phyloP scores from a whole-genome alignment of 2,113 vertebrate species.

The Saccopteryx bilineata region DNA sequence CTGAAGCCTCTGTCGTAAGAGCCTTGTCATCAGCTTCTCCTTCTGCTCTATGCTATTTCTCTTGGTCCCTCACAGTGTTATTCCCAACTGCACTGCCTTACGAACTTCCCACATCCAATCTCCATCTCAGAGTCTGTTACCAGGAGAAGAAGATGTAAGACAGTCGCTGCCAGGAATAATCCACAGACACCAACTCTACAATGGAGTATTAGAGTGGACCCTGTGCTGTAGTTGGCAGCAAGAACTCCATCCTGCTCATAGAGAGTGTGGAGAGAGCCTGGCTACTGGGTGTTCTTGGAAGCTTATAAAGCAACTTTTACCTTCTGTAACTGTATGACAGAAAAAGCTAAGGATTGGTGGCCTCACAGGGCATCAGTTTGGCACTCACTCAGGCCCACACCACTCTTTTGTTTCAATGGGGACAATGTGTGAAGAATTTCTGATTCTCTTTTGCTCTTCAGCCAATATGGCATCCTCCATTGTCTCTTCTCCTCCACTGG shows the following conservation, averaged over 20 bases:
- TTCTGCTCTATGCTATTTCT: not conserved
- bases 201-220: not conserved
- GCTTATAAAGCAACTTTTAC: not conserved
- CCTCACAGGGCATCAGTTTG: not conserved
- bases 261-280: not conserved
- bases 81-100: not conserved
- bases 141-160: not conserved
- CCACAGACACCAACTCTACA: not conserved
- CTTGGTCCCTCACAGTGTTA: not conserved
- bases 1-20: not conserved
- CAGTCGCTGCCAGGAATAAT: not conserved
- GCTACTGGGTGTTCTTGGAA: not conserved
- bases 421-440: too few relatives aligned
- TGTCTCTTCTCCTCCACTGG: not conserved
- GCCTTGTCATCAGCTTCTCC: too few relatives aligned
- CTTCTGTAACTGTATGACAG: not conserved
- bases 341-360: not conserved
- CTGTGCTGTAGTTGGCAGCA: not conserved
- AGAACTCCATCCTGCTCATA: not conserved
- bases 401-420: not conserved
- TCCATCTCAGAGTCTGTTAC: not conserved
- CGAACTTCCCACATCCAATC: not conserved
- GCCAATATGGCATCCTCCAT: fast-evolving
- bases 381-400: not conserved
- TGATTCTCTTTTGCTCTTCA: not conserved